phyloP scores from a whole-genome alignment of 1,140 invertebrate genomes.

The Pectinophora gossypiella region DNA sequence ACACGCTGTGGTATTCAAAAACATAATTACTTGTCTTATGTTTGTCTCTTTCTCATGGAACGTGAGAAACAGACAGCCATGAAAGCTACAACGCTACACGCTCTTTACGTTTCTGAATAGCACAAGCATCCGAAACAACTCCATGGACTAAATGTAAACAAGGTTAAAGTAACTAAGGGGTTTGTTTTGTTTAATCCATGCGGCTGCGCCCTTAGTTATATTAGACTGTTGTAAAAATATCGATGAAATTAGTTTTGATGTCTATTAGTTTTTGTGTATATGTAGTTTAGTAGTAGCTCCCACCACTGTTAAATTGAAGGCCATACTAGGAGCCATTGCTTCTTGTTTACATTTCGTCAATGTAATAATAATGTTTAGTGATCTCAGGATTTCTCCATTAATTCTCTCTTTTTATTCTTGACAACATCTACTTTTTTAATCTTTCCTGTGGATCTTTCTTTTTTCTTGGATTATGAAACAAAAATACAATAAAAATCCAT shows the following conservation, averaged over 20 bases:
- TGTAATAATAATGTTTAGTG: slow-evolving; percentile 43
- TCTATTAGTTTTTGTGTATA: not conserved
- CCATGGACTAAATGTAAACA: slow-evolving; percentile 56
- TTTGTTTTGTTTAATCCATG: not conserved
- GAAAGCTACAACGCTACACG: not conserved
- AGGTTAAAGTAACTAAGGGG: slow-evolving; percentile 14
- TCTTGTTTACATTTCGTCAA: slow-evolving; percentile 65
- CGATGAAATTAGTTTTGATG: not conserved
- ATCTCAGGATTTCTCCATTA: slow-evolving; percentile 55
- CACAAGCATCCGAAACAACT: slow-evolving; percentile 2
- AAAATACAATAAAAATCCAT: too few relatives aligned
- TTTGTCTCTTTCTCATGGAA: not conserved
- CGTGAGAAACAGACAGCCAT: not conserved
- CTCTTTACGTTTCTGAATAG: not conserved
- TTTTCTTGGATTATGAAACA: too few relatives aligned
- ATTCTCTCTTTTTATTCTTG: slow-evolving; percentile 34
- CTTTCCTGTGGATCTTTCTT: too few relatives aligned
- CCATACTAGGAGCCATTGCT: slow-evolving; percentile 28
- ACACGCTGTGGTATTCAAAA: slow-evolving; percentile 11
- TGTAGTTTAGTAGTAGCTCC: slow-evolving; percentile 6
- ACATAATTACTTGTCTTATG: not conserved
- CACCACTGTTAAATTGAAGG: slow-evolving; percentile 21
- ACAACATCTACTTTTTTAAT: slow-evolving; percentile 9
- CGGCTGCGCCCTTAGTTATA: not conserved
- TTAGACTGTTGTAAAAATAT: not conserved